Evolutionary conservation across 2,888 invertebrate genomes (phyloP), one percentile per base, ranked within the genome.

Genomic region (Ypsolopha scabrella): DNA sequence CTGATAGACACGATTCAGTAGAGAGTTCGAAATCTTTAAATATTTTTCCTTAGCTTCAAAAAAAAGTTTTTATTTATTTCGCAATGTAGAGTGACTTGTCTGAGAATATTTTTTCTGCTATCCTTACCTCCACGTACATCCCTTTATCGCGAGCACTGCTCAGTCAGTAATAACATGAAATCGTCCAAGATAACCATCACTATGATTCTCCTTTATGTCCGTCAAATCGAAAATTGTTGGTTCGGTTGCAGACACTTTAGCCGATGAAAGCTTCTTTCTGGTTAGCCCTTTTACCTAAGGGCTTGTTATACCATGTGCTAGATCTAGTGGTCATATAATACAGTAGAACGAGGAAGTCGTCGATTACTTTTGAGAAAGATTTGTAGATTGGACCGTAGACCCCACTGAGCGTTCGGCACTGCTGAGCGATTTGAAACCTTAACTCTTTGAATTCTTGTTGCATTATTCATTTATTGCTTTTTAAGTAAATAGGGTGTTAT

Each of bases 201-300:
- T 75, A 75, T 71, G 73, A 76, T 76, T 75, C 70, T 66, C 71
- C 66, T 75, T 74, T 72, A 74, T 69, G 69, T 70, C 72, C 74
- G 72, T 70, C 80, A 81, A 85, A 82, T 80, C 72, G 79, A 70
- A 81, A 81, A 83, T 80, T 79, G 80, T 66, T 63, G 70, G 76
- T 72, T 74, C 67, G 56, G 67, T 68, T 65, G 66, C 68, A 63
- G 63, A 69, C 74, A 70, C 68, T 75, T 73, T 70, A 74, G 64
- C 64, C 61, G 58, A 50, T 35, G 50, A 50, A 35, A 11, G 51
- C 54, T 50, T 44, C 46, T 35, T 11, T 33, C 41, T 24, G 34
- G 34, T 43, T 13, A 24, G 35, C 13, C 51, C 50, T 38, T 33
- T 43, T 33, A 45, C 35, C 44, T 36, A 45, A 37, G 39, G 39